phyloP scores from a whole-genome alignment of 2,113 vertebrate genomes.

The Piprites chloris region DNA sequence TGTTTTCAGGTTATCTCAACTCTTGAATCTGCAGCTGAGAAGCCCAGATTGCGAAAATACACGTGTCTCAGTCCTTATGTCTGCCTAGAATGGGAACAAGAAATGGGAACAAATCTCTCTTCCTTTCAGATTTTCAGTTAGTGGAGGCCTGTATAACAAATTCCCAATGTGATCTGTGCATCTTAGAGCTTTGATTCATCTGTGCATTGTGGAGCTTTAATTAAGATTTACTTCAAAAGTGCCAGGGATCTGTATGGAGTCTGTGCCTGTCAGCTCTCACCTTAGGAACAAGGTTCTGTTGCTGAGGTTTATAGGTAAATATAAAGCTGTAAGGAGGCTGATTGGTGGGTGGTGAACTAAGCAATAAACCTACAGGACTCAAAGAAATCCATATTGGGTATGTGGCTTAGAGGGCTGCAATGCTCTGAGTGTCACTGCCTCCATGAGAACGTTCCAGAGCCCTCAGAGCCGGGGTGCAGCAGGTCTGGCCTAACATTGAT shows the following conservation, averaged over 20 bases:
- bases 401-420: not conserved
- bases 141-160: not conserved
- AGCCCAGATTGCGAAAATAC: not conserved
- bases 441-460: not conserved
- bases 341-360: not conserved
- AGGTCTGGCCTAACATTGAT: too few relatives aligned
- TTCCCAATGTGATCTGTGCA: not conserved
- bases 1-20: not conserved
- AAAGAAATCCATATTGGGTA: not conserved
- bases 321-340: not conserved
- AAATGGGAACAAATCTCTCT: not conserved
- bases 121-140: not conserved
- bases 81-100: not conserved
- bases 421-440: accelerated
- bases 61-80: not conserved
- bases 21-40: not conserved
- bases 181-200: not conserved
- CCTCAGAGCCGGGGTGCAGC: not conserved
- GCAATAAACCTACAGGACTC: not conserved
- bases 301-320: not conserved
- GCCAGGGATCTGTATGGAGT: not conserved
- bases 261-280: not conserved
- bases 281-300: not conserved
- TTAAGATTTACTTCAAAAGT: not conserved
- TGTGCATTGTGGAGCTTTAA: not conserved